A percentile compares a stretch with the other conserved stretches of the same genome.
Evolutionary conservation across 2,113 vertebrate genomes (phyloP).

Genomic region (Helogale parvula): DNA sequence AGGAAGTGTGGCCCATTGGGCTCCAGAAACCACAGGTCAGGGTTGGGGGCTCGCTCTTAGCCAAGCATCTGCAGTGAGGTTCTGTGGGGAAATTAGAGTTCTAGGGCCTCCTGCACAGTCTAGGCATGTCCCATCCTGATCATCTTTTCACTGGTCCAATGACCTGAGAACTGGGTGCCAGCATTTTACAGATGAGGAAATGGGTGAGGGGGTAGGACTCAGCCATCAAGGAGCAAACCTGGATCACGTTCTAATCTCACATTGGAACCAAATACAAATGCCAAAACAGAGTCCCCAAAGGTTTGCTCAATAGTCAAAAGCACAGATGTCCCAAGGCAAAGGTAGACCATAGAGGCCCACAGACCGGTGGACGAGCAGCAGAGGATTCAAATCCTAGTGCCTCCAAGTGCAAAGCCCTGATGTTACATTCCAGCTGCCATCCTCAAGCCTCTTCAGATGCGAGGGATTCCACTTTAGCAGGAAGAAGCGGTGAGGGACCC

Average conservation of each 20-base stretch:
- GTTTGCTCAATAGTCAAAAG: neutral
- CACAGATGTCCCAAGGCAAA: neutral
- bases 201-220: neutral
- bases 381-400: neutral
- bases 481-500: neutral
- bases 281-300: neutral
- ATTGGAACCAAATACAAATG: neutral
- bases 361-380: neutral
- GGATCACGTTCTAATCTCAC: neutral
- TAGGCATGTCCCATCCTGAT: neutral
- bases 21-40: neutral
- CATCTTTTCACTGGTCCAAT: neutral
- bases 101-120: neutral
- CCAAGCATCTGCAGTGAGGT: neutral
- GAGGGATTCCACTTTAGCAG: neutral
- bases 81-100: neutral
- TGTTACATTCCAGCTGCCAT: neutral
- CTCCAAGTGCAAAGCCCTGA: neutral
- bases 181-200: slow-evolving; percentile 4
- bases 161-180: neutral
- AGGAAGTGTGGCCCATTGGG: neutral
- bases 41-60: neutral
- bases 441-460: neutral
- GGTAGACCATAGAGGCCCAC: neutral
- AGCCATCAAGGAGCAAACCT: neutral